Evolutionary conservation across 92 coral and sea anemone genomes (phyloP).

Genomic region (Heliopora coerulea): DNA sequence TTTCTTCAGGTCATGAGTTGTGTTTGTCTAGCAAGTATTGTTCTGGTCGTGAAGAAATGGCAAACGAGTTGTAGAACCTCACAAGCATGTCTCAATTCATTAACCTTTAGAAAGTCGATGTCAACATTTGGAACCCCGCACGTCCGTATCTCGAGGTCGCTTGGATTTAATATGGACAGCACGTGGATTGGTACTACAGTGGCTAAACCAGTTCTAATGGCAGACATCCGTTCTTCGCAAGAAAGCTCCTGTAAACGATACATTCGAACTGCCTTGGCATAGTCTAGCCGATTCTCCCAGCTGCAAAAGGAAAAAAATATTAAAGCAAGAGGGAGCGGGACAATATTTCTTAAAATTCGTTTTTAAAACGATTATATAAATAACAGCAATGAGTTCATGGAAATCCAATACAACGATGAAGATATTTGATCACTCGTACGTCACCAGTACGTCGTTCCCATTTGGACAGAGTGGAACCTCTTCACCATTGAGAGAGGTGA

Average conservation of each 20-base stretch:
- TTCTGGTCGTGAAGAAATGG: too few relatives aligned
- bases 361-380: not conserved
- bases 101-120: slow-evolving; percentile 92
- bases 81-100: too few relatives aligned
- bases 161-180: slow-evolving; percentile 73
- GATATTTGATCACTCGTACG: slow-evolving; percentile 53
- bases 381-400: not conserved
- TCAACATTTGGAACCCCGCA: slow-evolving; percentile 92
- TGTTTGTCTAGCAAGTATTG: too few relatives aligned
- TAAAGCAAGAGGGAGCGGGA: too few relatives aligned
- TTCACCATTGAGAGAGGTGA: slow-evolving; percentile 89
- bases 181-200: slow-evolving; percentile 89
- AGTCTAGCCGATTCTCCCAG: slow-evolving; percentile 89
- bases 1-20: too few relatives aligned
- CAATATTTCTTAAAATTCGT: too few relatives aligned
- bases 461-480: slow-evolving; percentile 79
- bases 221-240: slow-evolving; percentile 84
- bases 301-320: slow-evolving; percentile 43
- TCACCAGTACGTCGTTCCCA: slow-evolving; percentile 73
- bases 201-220: slow-evolving; percentile 81
- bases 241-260: slow-evolving; percentile 82
- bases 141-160: slow-evolving; percentile 86
- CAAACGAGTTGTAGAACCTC: too few relatives aligned
- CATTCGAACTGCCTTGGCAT: slow-evolving; percentile 75
- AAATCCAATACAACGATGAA: not conserved